A percentile compares a stretch with the other conserved stretches of the same genome.
Conservation (phyloP, 2,888 invertebrate species). For the Nowickia ferox region DNA sequence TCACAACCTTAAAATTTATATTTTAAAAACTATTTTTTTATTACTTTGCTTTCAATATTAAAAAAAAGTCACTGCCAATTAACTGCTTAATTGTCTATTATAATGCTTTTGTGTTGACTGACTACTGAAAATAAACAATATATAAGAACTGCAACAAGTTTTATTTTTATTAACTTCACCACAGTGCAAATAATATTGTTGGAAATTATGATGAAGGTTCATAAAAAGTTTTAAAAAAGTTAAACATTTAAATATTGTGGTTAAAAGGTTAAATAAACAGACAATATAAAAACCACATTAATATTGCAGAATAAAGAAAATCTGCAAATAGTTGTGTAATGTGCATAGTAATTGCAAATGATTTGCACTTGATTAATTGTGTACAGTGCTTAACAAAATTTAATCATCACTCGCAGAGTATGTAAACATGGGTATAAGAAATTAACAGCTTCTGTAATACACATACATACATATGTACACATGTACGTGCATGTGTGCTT, state of each 20-base stretch:
- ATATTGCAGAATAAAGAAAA: background rate
- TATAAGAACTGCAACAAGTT: background rate
- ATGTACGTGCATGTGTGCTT: background rate
- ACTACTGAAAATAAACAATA: background rate
- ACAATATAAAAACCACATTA: conserved; percentile 17
- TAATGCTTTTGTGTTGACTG: background rate
- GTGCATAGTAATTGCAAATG: conserved; percentile 15
- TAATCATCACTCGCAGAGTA: background rate
- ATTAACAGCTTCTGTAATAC: conserved; percentile 22
- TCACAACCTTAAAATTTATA: background rate
- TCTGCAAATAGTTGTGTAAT: conserved; percentile 2
- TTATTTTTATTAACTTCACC: conserved; percentile 7
- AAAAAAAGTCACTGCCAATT: conserved; percentile 5
- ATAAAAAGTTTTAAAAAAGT: background rate
- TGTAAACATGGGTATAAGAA: background rate
- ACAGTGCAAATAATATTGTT: conserved; percentile 19
- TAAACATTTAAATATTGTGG: conserved; percentile 51
- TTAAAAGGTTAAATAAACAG: conserved; percentile 47
- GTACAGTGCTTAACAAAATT: conserved; percentile 46
- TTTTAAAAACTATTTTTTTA: background rate
- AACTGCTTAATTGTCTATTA: conserved; percentile 10
- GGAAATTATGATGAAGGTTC: background rate
- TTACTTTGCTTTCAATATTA: background rate
- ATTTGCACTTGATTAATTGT: conserved; percentile 56
- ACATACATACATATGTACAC: background rate